Percentiles rank a stretch among this genome's conserved stretches.
Evolutionary conservation across 2,113 vertebrate genomes (phyloP).

Genomic region (Tragulus kanchil): DNA sequence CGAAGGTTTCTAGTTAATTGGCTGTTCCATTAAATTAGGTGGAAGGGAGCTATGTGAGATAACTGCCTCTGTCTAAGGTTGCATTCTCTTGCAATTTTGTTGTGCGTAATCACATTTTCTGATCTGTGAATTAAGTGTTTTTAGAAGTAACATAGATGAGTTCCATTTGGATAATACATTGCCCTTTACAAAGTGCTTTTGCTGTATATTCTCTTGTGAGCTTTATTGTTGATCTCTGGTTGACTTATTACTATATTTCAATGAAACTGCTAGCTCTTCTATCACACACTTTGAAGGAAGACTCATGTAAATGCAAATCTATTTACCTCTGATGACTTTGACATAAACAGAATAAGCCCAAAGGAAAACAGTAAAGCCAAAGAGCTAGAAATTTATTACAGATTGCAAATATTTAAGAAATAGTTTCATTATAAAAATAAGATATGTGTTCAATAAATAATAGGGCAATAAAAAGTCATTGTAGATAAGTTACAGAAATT

Average conservation of each 20-base stretch:
- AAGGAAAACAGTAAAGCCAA: slow-evolving; percentile 16
- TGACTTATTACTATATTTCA: neutral
- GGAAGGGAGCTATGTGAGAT: neutral
- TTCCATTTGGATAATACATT: neutral
- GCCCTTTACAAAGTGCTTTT: neutral
- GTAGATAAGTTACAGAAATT: slow-evolving; percentile 8
- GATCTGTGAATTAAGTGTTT: neutral
- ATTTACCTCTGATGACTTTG: slow-evolving; percentile 41
- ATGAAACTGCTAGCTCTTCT: neutral
- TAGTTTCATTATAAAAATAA: neutral
- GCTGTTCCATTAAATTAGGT: neutral
- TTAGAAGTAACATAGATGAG: neutral
- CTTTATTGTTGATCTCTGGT: neutral
- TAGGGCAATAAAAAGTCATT: neutral
- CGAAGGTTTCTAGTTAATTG: neutral
- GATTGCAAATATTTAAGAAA: slow-evolving; percentile 8
- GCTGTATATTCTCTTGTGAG: neutral
- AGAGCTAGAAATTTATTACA: neutral
- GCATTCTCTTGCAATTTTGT: neutral
- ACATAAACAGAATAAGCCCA: slow-evolving; percentile 23
- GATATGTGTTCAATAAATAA: neutral
- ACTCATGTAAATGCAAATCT: slow-evolving; percentile 56
- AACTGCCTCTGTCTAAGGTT: neutral
- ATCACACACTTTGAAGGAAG: neutral
- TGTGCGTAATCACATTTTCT: neutral